phyloP scores from a whole-genome alignment of 1,140 invertebrate species.

The Cyclina sinensis region DNA sequence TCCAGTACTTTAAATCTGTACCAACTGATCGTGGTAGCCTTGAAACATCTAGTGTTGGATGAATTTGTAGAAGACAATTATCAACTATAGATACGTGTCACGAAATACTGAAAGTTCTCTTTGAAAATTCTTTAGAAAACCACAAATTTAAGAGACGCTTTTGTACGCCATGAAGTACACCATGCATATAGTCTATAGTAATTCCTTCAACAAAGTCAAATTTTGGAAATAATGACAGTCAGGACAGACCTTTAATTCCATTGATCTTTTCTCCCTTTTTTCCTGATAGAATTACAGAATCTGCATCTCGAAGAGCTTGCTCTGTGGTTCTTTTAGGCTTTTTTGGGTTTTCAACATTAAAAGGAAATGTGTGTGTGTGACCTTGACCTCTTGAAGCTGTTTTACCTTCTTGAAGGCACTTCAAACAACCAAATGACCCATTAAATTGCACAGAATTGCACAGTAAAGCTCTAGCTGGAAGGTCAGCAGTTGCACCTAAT shows the following conservation, averaged over 20 bases:
- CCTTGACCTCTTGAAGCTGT: conserved; percentile 64
- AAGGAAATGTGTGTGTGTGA: conserved; percentile 50
- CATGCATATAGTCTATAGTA: conserved; percentile 74
- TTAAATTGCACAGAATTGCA: conserved; percentile 69
- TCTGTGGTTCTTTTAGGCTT: conserved; percentile 39
- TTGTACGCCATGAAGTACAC: conserved; percentile 62
- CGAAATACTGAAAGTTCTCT: conserved; percentile 17
- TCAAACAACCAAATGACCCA: conserved; percentile 67
- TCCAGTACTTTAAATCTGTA: too few species aligned
- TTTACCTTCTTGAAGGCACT: conserved; percentile 55
- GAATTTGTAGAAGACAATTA: conserved; percentile 25
- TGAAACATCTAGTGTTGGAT: conserved; percentile 65
- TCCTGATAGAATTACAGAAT: neutral
- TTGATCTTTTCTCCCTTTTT: neutral
- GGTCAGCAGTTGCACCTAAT: conserved; percentile 63
- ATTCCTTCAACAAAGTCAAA: conserved; percentile 64
- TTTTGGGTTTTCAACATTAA: conserved; percentile 19
- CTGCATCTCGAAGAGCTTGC: conserved; percentile 26
- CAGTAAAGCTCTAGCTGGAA: conserved; percentile 63
- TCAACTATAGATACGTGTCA: conserved; percentile 33
- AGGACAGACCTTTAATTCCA: conserved; percentile 69
- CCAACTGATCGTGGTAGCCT: neutral
- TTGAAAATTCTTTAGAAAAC: conserved; percentile 36
- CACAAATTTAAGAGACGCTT: conserved; percentile 65
- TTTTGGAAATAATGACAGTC: too few species aligned